A percentile compares a stretch with the other conserved stretches of the same genome.
Conservation (phyloP, 1,140 invertebrate genomes). For the Pteromalus puparum region DNA sequence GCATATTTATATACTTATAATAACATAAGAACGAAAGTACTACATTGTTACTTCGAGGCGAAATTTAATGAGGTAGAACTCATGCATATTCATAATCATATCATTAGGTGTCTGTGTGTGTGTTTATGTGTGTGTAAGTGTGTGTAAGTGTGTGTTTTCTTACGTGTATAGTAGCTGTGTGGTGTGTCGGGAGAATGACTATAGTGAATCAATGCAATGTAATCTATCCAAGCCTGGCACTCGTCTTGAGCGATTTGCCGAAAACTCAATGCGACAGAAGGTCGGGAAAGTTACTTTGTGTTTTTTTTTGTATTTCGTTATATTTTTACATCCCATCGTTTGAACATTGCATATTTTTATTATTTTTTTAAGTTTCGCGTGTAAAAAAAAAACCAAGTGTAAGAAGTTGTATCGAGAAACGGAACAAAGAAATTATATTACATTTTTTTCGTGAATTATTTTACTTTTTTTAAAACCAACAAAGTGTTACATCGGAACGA, state of each 20-base stretch:
- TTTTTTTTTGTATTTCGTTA: slow-evolving; percentile 11
- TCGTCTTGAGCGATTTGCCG: slow-evolving; percentile 45
- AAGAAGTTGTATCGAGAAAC: not conserved
- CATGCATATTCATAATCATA: slow-evolving; percentile 54
- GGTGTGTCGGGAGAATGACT: slow-evolving; percentile 42
- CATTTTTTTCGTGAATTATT: not conserved
- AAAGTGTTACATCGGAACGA: slow-evolving; percentile 18
- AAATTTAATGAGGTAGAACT: slow-evolving; percentile 55
- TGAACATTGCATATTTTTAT: slow-evolving; percentile 40
- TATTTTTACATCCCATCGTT: slow-evolving; percentile 50
- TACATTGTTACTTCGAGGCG: slow-evolving; percentile 56
- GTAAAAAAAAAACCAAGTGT: slow-evolving; percentile 16
- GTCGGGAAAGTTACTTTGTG: slow-evolving; percentile 10
- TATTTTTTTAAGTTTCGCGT: not conserved
- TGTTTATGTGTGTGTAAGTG: not conserved
- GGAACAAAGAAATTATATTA: not conserved
- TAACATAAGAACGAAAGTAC: slow-evolving; percentile 53
- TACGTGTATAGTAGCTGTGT: slow-evolving; percentile 11
- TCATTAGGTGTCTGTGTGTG: slow-evolving; percentile 28
- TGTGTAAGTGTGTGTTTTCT: not conserved
- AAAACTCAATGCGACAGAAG: slow-evolving; percentile 40
- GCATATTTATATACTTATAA: slow-evolving; percentile 28
- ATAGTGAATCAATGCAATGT: slow-evolving; percentile 48
- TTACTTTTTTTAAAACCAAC: not conserved
- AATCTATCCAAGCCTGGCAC: slow-evolving; percentile 50